A percentile compares a stretch with the other conserved stretches of the same genome.
Conservation (phyloP, 2,888 invertebrate species). For the Stenichneumon culpator region DNA sequence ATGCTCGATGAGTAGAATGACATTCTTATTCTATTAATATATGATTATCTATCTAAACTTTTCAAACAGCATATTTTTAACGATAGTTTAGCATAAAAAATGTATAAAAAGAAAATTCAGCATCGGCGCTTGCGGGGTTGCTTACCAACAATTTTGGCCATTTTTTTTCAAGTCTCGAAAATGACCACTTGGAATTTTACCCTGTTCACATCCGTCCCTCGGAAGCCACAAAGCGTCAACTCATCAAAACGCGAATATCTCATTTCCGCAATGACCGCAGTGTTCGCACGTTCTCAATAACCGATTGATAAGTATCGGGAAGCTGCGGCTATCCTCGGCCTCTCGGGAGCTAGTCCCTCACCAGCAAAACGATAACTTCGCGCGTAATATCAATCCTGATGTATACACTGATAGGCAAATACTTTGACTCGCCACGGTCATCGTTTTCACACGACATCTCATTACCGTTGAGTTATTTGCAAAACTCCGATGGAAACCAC, state of each 20-base stretch:
- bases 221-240: not conserved
- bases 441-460: constrained; percentile 79
- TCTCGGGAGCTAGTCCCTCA: not conserved
- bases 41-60: no score
- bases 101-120: no score
- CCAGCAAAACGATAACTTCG: constrained; percentile 32
- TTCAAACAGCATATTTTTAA: no score
- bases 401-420: constrained; percentile 42
- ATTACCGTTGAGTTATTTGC: constrained; percentile 77
- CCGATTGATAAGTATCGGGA: constrained; percentile 50
- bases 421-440: constrained; percentile 77
- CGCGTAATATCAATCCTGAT: constrained; percentile 38
- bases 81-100: no score
- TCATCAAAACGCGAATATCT: constrained; percentile 18
- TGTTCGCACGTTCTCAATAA: constrained; percentile 35
- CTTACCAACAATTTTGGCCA: not conserved
- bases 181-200: not conserved
- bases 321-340: constrained; percentile 1
- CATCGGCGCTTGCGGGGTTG: no score
- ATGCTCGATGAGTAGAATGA: no score
- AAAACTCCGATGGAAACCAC: constrained; percentile 59
- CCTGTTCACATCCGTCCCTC: not conserved
- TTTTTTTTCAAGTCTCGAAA: no score
- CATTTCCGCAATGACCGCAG: constrained; percentile 1
- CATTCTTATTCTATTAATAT: no score